phyloP scores from a whole-genome alignment of 2,113 vertebrate species.

The Channa maculata region DNA sequence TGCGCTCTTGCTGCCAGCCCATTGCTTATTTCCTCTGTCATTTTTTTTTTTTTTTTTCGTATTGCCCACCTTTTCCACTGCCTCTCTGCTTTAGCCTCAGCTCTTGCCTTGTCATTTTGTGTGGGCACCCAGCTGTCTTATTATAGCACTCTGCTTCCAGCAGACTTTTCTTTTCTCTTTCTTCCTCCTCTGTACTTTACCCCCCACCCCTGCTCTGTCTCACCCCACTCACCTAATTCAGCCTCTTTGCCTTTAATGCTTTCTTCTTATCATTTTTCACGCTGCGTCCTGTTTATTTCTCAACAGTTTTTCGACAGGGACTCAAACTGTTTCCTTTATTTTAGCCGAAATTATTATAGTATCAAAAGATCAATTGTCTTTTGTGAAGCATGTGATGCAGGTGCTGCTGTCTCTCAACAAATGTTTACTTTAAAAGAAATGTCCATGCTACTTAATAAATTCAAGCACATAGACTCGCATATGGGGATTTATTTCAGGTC shows the following conservation, averaged over 20 bases:
- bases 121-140: conserved; percentile 71
- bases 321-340: conserved; percentile 25
- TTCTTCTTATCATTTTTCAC: conserved; percentile 4
- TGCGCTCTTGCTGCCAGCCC: conserved; percentile 16
- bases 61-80: conserved; percentile 15
- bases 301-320: conserved; percentile 1
- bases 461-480: not conserved
- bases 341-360: not conserved
- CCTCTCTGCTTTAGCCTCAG: conserved; percentile 13
- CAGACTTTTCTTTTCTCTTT: conserved; percentile 41
- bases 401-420: not conserved
- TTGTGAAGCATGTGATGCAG: not conserved
- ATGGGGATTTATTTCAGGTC: not conserved
- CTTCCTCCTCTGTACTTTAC: conserved; percentile 17
- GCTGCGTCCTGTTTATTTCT: conserved; percentile 23
- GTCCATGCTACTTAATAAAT: not conserved
- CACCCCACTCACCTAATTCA: conserved; percentile 20
- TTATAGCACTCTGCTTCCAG: conserved; percentile 66
- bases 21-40: conserved; percentile 30
- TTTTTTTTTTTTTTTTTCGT: not conserved
- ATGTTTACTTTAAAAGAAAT: not conserved
- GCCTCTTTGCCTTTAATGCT: conserved; percentile 27
- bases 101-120: conserved; percentile 58
- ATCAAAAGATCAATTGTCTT: not conserved
- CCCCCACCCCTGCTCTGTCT: conserved; percentile 11